These are phyloP conservation scores for Oryzaephilus surinamensis DNA, from an alignment of 1,140 invertebrate genomes.

Conservation along the genomic window DNA sequence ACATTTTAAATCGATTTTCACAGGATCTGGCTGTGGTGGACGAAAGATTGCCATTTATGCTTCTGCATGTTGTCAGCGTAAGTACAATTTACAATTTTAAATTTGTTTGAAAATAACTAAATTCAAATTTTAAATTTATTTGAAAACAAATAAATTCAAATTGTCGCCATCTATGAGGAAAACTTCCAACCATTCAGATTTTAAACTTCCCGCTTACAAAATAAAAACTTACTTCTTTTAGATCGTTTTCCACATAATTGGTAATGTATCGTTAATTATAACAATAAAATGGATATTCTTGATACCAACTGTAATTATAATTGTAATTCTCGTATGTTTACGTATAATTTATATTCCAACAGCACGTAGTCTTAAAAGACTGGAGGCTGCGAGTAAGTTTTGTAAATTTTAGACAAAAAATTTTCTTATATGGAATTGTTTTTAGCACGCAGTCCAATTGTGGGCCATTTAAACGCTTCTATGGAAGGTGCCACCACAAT, in stretches of 20 bases:
- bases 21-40: slow-evolving; percentile 25
- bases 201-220: too few species aligned
- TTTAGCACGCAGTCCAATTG: slow-evolving; percentile 47
- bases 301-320: slow-evolving; percentile 40
- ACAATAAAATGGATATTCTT: slow-evolving; percentile 20
- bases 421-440: slow-evolving; percentile 2
- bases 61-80: slow-evolving; percentile 19
- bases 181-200: too few species aligned
- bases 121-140: slow-evolving; percentile 1
- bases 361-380: slow-evolving; percentile 51
- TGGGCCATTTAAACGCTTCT: slow-evolving; percentile 55
- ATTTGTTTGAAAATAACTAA: too few species aligned
- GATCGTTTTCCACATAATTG: slow-evolving; percentile 6
- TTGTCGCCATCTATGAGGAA: too few species aligned
- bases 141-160: neutral
- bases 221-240: too few species aligned
- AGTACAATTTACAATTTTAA: slow-evolving; percentile 2
- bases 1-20: slow-evolving; percentile 28
- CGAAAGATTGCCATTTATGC: slow-evolving; percentile 21
- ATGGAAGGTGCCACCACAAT: slow-evolving; percentile 58
- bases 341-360: slow-evolving; percentile 49
- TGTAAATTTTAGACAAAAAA: neutral
- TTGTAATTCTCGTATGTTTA: slow-evolving; percentile 41
- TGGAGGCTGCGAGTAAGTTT: slow-evolving; percentile 50
- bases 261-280: slow-evolving; percentile 14